A percentile compares a stretch with the other conserved stretches of the same genome.
Conservation (phyloP, 2,113 vertebrate species). For the Pipra filicauda region DNA sequence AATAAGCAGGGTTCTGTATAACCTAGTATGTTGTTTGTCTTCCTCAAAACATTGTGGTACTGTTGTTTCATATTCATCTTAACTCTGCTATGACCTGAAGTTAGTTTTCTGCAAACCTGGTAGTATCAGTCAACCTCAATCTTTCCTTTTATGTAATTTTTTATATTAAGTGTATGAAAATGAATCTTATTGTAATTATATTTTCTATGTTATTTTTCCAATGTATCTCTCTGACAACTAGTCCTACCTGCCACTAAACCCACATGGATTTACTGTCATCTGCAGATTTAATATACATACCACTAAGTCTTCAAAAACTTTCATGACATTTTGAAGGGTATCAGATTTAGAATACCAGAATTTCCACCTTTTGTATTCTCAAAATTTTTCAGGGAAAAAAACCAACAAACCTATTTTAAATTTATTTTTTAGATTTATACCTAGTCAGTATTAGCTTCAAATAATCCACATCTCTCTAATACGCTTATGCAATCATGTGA, state of each 20-base stretch:
- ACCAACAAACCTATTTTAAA: neutral
- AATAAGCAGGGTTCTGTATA: neutral
- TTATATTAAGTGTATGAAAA: neutral
- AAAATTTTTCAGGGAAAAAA: neutral
- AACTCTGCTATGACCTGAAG: neutral
- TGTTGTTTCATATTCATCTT: neutral
- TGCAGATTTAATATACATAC: neutral
- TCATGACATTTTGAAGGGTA: neutral
- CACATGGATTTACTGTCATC: neutral
- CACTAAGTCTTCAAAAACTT: neutral
- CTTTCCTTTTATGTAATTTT: neutral
- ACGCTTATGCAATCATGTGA: neutral
- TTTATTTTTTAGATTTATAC: neutral
- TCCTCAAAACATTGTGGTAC: neutral
- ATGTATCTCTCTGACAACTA: neutral
- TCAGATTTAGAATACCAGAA: neutral
- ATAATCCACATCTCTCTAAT: neutral
- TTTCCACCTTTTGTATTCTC: neutral
- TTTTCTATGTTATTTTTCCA: neutral
- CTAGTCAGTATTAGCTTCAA: neutral
- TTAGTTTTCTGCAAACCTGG: neutral
- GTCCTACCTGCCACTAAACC: neutral
- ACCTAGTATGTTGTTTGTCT: neutral
- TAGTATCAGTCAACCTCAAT: neutral
- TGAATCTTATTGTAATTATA: neutral